Evolutionary conservation across 2,113 vertebrate genomes (phyloP).

Genomic region (Apodemus speciosus): DNA sequence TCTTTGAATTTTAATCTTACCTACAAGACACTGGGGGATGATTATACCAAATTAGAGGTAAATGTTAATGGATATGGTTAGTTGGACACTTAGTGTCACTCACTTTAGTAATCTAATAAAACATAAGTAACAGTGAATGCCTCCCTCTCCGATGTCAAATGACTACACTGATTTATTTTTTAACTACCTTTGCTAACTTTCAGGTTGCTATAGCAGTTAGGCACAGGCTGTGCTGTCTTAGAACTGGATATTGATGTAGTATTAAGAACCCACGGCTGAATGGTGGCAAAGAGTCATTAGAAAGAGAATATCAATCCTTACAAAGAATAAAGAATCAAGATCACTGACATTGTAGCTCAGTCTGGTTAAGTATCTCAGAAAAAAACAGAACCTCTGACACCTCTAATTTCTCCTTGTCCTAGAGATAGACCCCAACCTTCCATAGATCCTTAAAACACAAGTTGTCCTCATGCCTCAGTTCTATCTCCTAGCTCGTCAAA

Average conservation of each 20-base stretch:
- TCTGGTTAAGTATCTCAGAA: neutral
- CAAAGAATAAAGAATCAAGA: neutral
- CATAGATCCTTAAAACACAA: neutral
- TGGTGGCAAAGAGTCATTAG: neutral
- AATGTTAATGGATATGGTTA: neutral
- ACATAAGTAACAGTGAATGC: neutral
- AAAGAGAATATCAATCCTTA: neutral
- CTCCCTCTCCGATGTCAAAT: neutral
- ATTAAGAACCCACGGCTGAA: conserved; percentile 14
- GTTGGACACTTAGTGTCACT: neutral
- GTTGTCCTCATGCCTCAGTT: neutral
- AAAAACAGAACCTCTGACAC: neutral
- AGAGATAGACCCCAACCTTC: neutral
- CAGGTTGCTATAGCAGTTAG: neutral
- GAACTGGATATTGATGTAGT: conserved; percentile 31
- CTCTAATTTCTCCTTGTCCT: neutral
- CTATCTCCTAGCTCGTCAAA: neutral
- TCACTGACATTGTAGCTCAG: too few relatives aligned
- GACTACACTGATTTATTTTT: conserved; percentile 34
- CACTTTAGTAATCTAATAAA: neutral
- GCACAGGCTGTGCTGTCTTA: neutral
- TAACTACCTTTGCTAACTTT: conserved; percentile 33
- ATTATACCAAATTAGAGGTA: neutral
- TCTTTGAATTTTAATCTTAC: conserved; percentile 12
- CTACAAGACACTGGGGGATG: neutral